Percentiles rank a stretch among this genome's conserved stretches.
These are phyloP conservation scores for Myiothlypis chrysogaster DNA, from an alignment of 2,797 vertebrate species.

Conservation along the genomic window DNA sequence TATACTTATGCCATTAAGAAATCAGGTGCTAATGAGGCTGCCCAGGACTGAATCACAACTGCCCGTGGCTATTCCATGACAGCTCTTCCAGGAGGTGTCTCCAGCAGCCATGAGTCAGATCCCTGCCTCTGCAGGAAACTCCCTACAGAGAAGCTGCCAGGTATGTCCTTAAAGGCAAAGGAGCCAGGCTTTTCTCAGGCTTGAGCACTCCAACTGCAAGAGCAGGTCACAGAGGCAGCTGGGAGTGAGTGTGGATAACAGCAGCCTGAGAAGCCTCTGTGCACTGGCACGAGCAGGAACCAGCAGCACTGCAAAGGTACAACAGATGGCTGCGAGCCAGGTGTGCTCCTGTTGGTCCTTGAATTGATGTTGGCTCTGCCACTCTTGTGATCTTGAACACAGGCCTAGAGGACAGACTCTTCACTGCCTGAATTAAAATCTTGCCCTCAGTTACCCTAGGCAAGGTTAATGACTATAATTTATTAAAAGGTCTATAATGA, in stretches of 20 bases:
- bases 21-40: slow-evolving; percentile 29
- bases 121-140: background rate
- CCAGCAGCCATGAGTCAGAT: slow-evolving; percentile 21
- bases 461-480: slow-evolving; percentile 43
- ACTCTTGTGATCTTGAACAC: background rate
- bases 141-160: background rate
- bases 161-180: slow-evolving; percentile 7
- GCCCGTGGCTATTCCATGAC: background rate
- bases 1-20: background rate
- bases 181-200: background rate
- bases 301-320: background rate
- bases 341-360: background rate
- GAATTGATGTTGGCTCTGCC: background rate
- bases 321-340: slow-evolving; percentile 5
- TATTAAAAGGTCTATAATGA: slow-evolving; percentile 29
- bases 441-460: background rate
- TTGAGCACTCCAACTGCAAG: background rate
- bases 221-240: background rate
- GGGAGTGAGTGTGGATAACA: background rate
- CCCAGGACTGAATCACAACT: slow-evolving; percentile 4
- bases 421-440: background rate
- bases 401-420: slow-evolving; percentile 21
- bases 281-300: background rate
- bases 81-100: slow-evolving; percentile 25
- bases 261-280: background rate